Evolutionary conservation across 2,888 invertebrate species (phyloP), one percentile per base, ranked within the genome.

Genomic region (Dastarcus helophoroides): DNA sequence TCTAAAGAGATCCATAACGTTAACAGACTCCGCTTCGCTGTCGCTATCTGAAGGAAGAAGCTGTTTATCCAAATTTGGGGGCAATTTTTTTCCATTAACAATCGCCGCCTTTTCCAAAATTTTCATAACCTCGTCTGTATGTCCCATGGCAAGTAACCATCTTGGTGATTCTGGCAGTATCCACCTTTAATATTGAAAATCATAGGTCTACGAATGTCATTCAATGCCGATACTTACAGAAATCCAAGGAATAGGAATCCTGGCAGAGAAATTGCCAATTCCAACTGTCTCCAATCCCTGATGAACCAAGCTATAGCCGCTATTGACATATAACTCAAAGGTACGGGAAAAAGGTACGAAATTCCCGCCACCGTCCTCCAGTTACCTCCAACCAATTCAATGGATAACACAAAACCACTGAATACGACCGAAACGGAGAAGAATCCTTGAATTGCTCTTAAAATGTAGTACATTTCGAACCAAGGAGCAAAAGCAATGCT

Each of bases 361-460:
- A 84, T 79, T 32, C 84, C 84, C 2, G 82, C 76, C 33, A 83
- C 75, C 3, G 81, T 82, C 37, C 82, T 69, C 81, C 82, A 82
- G 44, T 78, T 75, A 2, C 82, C 81, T 10, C 80, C 81, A 3
- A 83, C 81, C 32, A 81, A 63, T 56, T 84, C 84, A 44, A 83
- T 79, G 19, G 80, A 75, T 17, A 85, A 63, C 4, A 85, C 83
- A 46, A 85, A 80, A 14, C 79, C 81, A 21, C 82, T 77, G 56
- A 83, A 81, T 13, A 84, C 84, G 26, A 84, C 77, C 10, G 83
- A 81, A n/a, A 83, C 81, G 1, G 79, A 81, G 8, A 80, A 77
- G 43, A 79, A 72, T 1, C 85, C 85, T 54, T 82, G 69, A 3
- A 79, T 50, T 3, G 79, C 73, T 24, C 84, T 65, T 23, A 84